Evolutionary conservation across 2,797 vertebrate genomes (phyloP).

Genomic region (Acanthurus lineatus): DNA sequence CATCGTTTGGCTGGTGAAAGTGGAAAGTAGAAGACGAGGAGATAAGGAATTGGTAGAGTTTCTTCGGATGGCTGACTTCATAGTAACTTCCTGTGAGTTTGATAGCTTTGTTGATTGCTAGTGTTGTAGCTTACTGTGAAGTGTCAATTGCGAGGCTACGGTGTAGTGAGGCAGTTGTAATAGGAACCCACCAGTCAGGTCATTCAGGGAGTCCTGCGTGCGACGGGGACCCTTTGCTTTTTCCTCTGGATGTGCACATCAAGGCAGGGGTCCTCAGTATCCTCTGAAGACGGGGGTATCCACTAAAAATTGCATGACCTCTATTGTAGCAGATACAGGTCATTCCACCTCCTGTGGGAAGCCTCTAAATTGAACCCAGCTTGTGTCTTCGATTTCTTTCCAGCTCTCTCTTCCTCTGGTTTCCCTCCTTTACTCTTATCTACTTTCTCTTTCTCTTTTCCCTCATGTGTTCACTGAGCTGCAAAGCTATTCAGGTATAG

Average conservation of each 20-base stretch:
- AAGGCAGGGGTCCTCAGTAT: conserved; percentile 80
- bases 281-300: conserved; percentile 82
- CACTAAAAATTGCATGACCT: conserved; percentile 88
- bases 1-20: conserved; percentile 53
- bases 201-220: conserved; percentile 78
- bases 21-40: conserved; percentile 53
- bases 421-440: conserved; percentile 79
- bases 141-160: conserved; percentile 76
- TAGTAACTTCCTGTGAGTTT: conserved; percentile 77
- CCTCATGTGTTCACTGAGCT: conserved; percentile 87
- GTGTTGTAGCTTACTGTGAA: conserved; percentile 74
- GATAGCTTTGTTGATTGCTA: conserved; percentile 79
- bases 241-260: conserved; percentile 80
- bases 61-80: conserved; percentile 79
- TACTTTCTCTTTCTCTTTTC: conserved; percentile 79
- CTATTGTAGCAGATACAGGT: conserved; percentile 87
- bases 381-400: conserved; percentile 87
- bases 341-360: conserved; percentile 87
- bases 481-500: conserved; percentile 87
- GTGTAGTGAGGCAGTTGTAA: conserved; percentile 80
- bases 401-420: conserved; percentile 75
- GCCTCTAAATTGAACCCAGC: conserved; percentile 89
- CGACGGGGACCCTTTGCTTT: conserved; percentile 82
- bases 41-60: conserved; percentile 62
- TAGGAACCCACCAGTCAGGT: conserved; percentile 83